phyloP scores from a whole-genome alignment of 1,140 invertebrate genomes.

The Caenorhabditis latens region DNA sequence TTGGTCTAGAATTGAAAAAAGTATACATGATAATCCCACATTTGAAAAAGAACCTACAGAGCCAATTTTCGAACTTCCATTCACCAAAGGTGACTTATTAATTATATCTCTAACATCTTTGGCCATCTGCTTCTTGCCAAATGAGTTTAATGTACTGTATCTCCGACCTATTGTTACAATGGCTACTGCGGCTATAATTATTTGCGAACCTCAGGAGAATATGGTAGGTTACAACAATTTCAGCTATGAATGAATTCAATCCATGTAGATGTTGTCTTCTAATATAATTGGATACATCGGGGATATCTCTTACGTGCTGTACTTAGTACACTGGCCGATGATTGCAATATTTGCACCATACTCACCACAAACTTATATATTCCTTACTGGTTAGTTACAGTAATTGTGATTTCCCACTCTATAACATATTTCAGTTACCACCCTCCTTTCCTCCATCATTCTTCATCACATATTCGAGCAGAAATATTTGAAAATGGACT shows the following conservation, averaged over 20 bases:
- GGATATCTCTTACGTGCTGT: constrained; percentile 38
- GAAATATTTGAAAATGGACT: constrained; percentile 12
- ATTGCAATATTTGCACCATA: not conserved
- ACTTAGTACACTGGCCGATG: constrained; percentile 44
- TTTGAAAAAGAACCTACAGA: not conserved
- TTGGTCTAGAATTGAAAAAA: not conserved
- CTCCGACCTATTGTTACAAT: not conserved
- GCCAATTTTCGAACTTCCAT: not conserved
- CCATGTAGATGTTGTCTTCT: not conserved
- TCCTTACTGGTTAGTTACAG: not conserved
- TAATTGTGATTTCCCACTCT: not conserved
- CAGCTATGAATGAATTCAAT: not conserved
- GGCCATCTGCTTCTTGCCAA: not conserved
- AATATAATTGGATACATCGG: not conserved
- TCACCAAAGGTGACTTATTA: not conserved
- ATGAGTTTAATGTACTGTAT: not conserved
- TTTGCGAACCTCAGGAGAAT: not conserved
- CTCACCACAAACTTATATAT: not conserved
- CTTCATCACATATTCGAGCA: constrained; percentile 19
- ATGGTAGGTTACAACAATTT: not conserved
- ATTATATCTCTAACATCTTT: not conserved
- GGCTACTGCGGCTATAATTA: not conserved
- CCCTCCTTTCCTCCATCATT: not conserved
- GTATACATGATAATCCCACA: not conserved
- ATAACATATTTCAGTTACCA: not conserved